Evolutionary conservation across 2,113 vertebrate species (phyloP), one percentile per base, ranked within the genome.

Genomic region (Panthera uncia): DNA sequence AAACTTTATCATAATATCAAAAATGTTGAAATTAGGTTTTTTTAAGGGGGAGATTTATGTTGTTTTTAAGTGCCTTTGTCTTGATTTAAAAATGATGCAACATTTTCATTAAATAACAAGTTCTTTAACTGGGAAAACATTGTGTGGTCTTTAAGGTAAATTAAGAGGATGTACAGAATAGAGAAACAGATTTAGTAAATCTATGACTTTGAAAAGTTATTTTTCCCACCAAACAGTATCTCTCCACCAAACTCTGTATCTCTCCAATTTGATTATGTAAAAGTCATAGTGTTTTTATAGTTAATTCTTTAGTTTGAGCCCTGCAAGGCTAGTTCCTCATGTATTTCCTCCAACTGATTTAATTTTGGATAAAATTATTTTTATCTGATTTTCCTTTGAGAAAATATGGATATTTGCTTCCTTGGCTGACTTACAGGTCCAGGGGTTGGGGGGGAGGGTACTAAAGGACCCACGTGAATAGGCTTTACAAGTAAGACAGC

Each of bases 361-460:
- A 95, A 85, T 94, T 97, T 98, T 82, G 89, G 96, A 95, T 96
- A 97, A 69, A 63, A 83, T 82, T 36, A 83, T 68, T 89, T 97
- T 97, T 94, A 98, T 97, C 97, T 97, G 96, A 98, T 98, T 74
- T 95, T 97, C 81, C 96, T 96, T 97, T 98, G 94, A 94, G 94
- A 94, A 96, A 79, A 85, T 91, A 92, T 23, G 68, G 66, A 73
- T 94, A 88, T 95, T 96, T 89, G 93, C 95, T 97, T 92, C 93
- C 27, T 96, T 98, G 97, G 97, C 97, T 95, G 94, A 66, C 88
- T 94, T 96, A 97, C 81, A 91, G 92, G 96, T 96, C 83, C 0
- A 12, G 52, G 57, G 50, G 50, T 50, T 45, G 45, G 7, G 50
- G 57, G 57, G 21, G 68, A 92, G 87, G 92, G 90, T 66, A 52